Evolutionary conservation across 1,140 invertebrate genomes (phyloP).

Genomic region (Popillia japonica): DNA sequence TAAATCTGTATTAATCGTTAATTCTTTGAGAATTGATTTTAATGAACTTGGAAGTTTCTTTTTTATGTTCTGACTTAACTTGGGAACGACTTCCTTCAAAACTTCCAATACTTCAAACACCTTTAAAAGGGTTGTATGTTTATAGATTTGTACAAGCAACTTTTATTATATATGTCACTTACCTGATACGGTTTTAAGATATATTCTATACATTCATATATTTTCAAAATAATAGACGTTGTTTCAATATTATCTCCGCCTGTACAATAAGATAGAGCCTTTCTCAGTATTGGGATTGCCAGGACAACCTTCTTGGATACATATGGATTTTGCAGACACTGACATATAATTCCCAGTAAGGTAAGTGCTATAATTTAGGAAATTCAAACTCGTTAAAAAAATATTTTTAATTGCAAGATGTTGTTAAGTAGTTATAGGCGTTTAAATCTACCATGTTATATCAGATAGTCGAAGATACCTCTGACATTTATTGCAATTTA

Average conservation of each 20-base stretch:
- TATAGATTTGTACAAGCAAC: background rate
- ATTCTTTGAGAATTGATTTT: background rate
- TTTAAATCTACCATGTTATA: too few relatives aligned
- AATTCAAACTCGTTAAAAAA: background rate
- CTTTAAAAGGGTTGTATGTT: constrained; percentile 3
- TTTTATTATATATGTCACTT: background rate
- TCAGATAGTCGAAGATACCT: too few relatives aligned
- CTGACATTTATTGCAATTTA: too few relatives aligned
- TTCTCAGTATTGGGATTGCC: background rate
- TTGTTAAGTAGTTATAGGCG: too few relatives aligned
- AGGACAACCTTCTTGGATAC: background rate
- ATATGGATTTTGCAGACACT: constrained; percentile 14
- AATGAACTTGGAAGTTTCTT: background rate
- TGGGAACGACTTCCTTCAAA: background rate
- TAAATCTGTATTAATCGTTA: background rate
- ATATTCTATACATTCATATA: constrained; percentile 25
- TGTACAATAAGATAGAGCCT: constrained; percentile 1
- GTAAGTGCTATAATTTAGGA: background rate
- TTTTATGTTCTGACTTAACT: constrained; percentile 15
- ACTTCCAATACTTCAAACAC: constrained; percentile 18
- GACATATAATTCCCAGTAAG: background rate
- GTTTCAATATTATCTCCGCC: background rate
- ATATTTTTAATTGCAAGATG: background rate
- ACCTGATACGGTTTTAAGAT: constrained; percentile 21
- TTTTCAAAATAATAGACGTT: background rate